A percentile compares a stretch with the other conserved stretches of the same genome.
Conservation (phyloP, 2,113 vertebrate species). For the Coryphaenoides rupestris region DNA sequence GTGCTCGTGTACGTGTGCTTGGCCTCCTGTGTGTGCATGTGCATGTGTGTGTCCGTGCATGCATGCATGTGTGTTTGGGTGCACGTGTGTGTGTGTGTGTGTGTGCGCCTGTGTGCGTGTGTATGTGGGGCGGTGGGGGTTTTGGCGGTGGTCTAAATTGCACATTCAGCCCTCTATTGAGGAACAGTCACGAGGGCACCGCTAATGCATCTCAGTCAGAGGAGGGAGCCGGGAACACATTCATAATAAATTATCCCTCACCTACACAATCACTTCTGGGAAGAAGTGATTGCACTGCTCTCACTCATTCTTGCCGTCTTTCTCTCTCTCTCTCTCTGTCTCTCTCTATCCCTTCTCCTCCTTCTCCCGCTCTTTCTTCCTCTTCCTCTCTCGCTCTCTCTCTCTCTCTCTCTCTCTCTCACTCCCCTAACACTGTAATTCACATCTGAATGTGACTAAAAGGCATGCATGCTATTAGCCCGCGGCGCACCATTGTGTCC, state of each 20-base stretch:
- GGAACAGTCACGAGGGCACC: conserved; percentile 54
- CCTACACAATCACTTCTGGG: conserved; percentile 58
- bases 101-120: background rate
- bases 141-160: conserved; percentile 45
- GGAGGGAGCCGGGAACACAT: conserved; percentile 49
- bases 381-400: background rate
- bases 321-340: background rate
- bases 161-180: conserved; percentile 55
- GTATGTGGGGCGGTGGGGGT: background rate
- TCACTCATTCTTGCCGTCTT: conserved; percentile 50
- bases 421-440: conserved; percentile 14
- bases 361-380: conserved; percentile 24
- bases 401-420: conserved; percentile 4
- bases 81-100: too few relatives aligned
- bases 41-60: too few relatives aligned
- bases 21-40: too few relatives aligned
- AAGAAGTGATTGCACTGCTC: conserved; percentile 59
- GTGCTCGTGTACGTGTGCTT: too few relatives aligned
- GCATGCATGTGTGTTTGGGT: too few relatives aligned
- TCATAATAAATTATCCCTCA: conserved; percentile 61
- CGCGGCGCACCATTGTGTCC: conserved; percentile 39
- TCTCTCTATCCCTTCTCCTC: conserved; percentile 12
- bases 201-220: conserved; percentile 67
- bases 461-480: conserved; percentile 54
- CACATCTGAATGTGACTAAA: conserved; percentile 37